Evolutionary conservation across 2,797 vertebrate species (phyloP).

Genomic region (Ptychadena robeensis): DNA sequence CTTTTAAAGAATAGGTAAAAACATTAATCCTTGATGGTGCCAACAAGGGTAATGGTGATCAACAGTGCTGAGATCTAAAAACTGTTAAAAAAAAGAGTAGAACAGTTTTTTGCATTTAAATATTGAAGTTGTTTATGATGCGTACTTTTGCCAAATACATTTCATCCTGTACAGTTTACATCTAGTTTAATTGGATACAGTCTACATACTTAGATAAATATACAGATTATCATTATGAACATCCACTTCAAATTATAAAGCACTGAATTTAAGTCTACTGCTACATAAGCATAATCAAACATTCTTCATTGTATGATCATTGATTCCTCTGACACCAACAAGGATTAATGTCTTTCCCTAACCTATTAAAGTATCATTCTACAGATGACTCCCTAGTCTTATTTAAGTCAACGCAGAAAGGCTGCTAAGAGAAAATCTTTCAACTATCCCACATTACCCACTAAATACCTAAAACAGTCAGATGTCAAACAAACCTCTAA

Average conservation of each 20-base stretch:
- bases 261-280: neutral
- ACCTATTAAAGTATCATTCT: conserved; percentile 37
- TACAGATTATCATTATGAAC: too few species aligned
- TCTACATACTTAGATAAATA: too few species aligned
- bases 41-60: too few species aligned
- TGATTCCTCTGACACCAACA: neutral
- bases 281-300: neutral
- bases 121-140: too few species aligned
- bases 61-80: too few species aligned
- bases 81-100: too few species aligned
- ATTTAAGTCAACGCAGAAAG: conserved; percentile 30
- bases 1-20: too few species aligned
- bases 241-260: too few species aligned
- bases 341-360: conserved; percentile 10
- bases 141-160: too few species aligned
- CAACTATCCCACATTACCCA: conserved; percentile 56
- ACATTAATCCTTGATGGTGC: too few species aligned
- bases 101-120: too few species aligned
- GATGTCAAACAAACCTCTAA: conserved; percentile 57
- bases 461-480: conserved; percentile 60
- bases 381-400: conserved; percentile 13
- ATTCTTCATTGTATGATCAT: conserved; percentile 14
- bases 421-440: conserved; percentile 52
- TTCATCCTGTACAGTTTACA: too few species aligned
- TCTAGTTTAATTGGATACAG: neutral